Percentiles rank a stretch among this genome's conserved stretches.
Evolutionary conservation across 2,113 vertebrate genomes (phyloP).

Genomic region (Paradoxurus hermaphroditus): DNA sequence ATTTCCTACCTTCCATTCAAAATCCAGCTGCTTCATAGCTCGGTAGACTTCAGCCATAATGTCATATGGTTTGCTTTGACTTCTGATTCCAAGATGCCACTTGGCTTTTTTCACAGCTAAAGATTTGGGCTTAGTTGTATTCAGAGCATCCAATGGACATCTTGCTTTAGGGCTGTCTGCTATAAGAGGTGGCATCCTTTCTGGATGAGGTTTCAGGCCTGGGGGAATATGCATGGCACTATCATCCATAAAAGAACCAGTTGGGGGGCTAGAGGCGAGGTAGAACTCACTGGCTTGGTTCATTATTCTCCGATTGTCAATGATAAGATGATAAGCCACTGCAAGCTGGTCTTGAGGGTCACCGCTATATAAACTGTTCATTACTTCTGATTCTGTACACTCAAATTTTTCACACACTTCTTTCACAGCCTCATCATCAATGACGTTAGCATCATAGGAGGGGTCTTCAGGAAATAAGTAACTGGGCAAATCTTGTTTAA

Average conservation of each 20-base stretch:
- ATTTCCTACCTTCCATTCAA: slow-evolving; percentile 96
- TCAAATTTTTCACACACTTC: slow-evolving; percentile 99
- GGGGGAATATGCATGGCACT: slow-evolving; percentile 91
- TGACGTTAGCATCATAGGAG: slow-evolving; percentile 92
- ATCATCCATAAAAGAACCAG: slow-evolving; percentile 96
- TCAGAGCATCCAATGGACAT: slow-evolving; percentile 95
- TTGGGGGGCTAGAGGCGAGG: slow-evolving; percentile 96
- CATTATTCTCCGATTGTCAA: slow-evolving; percentile 99
- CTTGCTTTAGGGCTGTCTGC: slow-evolving; percentile 96
- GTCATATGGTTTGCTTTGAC: slow-evolving; percentile 96
- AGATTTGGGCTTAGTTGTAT: slow-evolving; percentile 97
- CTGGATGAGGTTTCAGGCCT: slow-evolving; percentile 95
- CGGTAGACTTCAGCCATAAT: slow-evolving; percentile 99
- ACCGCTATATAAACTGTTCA: slow-evolving; percentile 95
- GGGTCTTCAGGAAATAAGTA: slow-evolving; percentile 98
- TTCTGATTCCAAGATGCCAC: slow-evolving; percentile 98
- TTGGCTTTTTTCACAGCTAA: slow-evolving; percentile 98
- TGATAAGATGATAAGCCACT: slow-evolving; percentile 97
- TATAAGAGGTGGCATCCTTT: slow-evolving; percentile 95
- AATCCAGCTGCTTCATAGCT: slow-evolving; percentile 96
- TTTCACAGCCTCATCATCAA: slow-evolving; percentile 95
- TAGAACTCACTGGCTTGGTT: slow-evolving; percentile 99
- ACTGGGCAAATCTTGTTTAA: slow-evolving; percentile 95
- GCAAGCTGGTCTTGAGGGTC: slow-evolving; percentile 98
- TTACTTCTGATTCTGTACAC: slow-evolving; percentile 93